These are phyloP conservation scores for Epinotia ramella DNA, from an alignment of 2,888 invertebrate species.

Conservation along the genomic window DNA sequence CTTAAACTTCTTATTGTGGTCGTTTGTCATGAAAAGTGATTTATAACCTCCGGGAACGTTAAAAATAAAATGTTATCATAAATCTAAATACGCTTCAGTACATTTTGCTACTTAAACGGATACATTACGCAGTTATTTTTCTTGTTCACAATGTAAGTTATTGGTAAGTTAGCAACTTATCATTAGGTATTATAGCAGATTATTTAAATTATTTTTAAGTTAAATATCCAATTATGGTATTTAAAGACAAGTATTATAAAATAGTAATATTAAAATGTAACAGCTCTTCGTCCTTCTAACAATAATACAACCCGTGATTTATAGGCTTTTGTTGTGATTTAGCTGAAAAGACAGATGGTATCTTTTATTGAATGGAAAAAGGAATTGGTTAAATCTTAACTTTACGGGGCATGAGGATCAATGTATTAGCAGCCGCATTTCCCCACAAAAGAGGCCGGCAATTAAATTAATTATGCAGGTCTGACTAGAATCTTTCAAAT, in stretches of 20 bases:
- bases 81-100: slow-evolving; percentile 38
- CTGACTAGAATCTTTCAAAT: slow-evolving; percentile 25
- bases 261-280: too few species aligned
- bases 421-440: slow-evolving; percentile 6
- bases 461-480: slow-evolving; percentile 42
- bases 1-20: slow-evolving; percentile 43
- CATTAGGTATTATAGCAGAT: background rate
- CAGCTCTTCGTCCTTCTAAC: too few species aligned
- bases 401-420: background rate
- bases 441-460: slow-evolving; percentile 7
- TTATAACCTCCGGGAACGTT: slow-evolving; percentile 33
- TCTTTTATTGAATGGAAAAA: too few species aligned
- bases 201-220: too few species aligned
- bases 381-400: too few species aligned
- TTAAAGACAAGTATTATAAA: too few species aligned
- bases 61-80: slow-evolving; percentile 43
- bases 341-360: too few species aligned
- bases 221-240: too few species aligned
- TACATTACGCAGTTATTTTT: slow-evolving; percentile 23
- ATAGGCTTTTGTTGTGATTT: too few species aligned
- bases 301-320: too few species aligned
- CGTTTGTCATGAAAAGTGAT: slow-evolving; percentile 44
- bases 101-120: slow-evolving; percentile 32
- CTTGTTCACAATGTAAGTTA: background rate
- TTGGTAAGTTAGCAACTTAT: background rate